These are phyloP conservation scores for Homarus americanus DNA, from an alignment of 1,140 invertebrate species.

Conservation along the genomic window DNA sequence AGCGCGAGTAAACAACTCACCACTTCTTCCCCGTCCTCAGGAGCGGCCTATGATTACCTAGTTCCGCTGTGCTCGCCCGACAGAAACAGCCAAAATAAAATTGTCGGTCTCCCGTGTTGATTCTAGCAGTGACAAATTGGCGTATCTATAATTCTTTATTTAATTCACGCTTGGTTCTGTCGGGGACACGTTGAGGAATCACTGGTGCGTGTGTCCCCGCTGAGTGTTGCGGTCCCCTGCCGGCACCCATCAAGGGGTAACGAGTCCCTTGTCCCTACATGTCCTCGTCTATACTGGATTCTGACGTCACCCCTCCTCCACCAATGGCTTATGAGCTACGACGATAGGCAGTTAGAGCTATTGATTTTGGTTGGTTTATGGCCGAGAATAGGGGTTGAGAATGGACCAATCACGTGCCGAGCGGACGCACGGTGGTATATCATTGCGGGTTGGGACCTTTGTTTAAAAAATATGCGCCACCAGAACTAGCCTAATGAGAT, in stretches of 20 bases:
- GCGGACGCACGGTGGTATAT: neutral
- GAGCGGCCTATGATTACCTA: no score
- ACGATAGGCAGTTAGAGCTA: constrained; percentile 13
- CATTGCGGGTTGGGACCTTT: constrained; percentile 20
- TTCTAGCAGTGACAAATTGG: neutral
- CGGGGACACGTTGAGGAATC: neutral
- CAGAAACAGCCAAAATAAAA: no score
- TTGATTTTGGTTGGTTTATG: constrained; percentile 31
- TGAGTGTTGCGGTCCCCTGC: neutral
- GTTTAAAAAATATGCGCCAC: constrained; percentile 40
- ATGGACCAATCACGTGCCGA: constrained; percentile 20
- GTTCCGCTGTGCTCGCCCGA: no score
- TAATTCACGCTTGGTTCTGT: constrained; percentile 6
- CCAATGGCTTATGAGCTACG: neutral
- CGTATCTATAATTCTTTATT: constrained; percentile 21
- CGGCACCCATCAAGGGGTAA: neutral
- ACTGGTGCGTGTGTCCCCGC: neutral
- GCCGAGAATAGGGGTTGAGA: neutral
- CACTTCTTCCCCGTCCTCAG: no score
- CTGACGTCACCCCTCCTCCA: constrained; percentile 19
- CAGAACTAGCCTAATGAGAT: constrained; percentile 44
- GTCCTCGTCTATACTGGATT: neutral
- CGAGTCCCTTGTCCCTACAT: neutral
- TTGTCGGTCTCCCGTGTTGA: neutral
- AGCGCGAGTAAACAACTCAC: no score